phyloP scores from a whole-genome alignment of 23 tunicate species.

The Halocynthia roretzi region DNA sequence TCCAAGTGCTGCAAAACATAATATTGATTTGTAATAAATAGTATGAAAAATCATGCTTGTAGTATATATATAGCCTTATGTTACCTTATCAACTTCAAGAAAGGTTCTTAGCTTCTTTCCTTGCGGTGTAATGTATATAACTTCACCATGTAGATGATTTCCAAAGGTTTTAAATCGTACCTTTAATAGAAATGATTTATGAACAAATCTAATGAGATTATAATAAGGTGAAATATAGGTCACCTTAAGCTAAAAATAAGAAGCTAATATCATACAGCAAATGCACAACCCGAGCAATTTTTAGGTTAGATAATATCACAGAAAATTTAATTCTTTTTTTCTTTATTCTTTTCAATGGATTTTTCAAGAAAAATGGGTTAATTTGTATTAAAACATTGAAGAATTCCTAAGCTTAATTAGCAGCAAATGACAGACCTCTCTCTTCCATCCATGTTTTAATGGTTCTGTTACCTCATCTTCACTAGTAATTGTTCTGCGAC shows the following conservation, averaged over 20 bases:
- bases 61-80: background rate
- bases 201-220: too few relatives aligned
- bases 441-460: slow-evolving; percentile 49
- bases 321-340: too few relatives aligned
- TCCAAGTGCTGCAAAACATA: slow-evolving; percentile 41
- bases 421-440: slow-evolving; percentile 28
- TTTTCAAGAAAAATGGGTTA: too few relatives aligned
- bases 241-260: too few relatives aligned
- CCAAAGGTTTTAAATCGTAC: slow-evolving; percentile 32
- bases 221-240: too few relatives aligned
- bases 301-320: too few relatives aligned
- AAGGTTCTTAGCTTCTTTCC: slow-evolving; percentile 37
- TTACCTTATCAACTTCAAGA: slow-evolving; percentile 42
- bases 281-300: too few relatives aligned
- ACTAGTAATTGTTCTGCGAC: slow-evolving; percentile 11
- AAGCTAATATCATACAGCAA: too few relatives aligned
- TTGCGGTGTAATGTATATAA: slow-evolving; percentile 36
- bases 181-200: slow-evolving; percentile 11
- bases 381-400: too few relatives aligned
- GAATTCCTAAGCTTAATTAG: too few relatives aligned
- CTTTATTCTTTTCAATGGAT: too few relatives aligned
- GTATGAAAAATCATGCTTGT: background rate
- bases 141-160: slow-evolving; percentile 34
- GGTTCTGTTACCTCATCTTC: slow-evolving; percentile 49
- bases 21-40: background rate